A percentile compares a stretch with the other conserved stretches of the same genome.
Conservation (phyloP, 2,797 vertebrate genomes). For the Podargus strigoides region DNA sequence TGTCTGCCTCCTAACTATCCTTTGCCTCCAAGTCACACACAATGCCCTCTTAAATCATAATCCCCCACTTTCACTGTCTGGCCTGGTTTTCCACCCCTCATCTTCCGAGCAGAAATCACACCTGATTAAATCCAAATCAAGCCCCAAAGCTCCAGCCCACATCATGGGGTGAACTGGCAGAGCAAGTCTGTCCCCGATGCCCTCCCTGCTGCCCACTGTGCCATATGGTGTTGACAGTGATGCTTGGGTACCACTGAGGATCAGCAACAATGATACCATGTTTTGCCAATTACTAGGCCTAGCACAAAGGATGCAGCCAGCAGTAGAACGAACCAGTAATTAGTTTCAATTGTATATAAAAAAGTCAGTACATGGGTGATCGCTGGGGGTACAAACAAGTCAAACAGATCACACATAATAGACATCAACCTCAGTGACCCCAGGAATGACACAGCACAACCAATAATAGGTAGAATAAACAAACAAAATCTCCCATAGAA, state of each 20-base stretch:
- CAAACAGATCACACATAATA: too few relatives aligned
- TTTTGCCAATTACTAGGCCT: too few relatives aligned
- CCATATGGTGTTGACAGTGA: accelerated
- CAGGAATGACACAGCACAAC: too few relatives aligned
- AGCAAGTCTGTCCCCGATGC: accelerated
- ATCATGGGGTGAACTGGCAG: neutral
- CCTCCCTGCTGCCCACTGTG: neutral
- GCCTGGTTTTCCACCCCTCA: neutral
- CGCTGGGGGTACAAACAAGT: too few relatives aligned
- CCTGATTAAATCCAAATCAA: neutral
- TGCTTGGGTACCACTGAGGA: neutral
- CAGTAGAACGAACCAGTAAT: too few relatives aligned
- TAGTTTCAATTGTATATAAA: too few relatives aligned
- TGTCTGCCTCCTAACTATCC: neutral
- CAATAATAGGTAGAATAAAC: too few relatives aligned
- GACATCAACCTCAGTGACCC: too few relatives aligned
- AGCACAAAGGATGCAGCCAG: too few relatives aligned
- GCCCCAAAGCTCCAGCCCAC: neutral
- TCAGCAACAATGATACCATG: too few relatives aligned
- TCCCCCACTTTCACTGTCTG: neutral
- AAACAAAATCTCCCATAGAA: too few relatives aligned
- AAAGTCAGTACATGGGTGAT: too few relatives aligned
- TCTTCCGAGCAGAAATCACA: neutral
- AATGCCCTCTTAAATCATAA: neutral
- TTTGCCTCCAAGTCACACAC: neutral